Evolutionary conservation across 2,888 invertebrate species (phyloP).

Genomic region (Diploptera punctata): DNA sequence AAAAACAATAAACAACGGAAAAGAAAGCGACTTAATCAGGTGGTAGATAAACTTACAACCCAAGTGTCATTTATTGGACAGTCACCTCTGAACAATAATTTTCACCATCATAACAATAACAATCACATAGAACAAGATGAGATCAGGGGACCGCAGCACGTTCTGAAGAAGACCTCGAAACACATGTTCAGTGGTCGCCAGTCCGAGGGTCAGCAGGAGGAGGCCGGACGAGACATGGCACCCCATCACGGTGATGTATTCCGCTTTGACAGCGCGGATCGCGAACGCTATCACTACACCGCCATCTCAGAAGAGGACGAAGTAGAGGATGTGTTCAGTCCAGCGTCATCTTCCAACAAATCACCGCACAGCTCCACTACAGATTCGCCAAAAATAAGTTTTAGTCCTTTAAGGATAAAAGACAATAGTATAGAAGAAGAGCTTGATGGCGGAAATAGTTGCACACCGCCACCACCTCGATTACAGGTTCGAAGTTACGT

Average conservation of each 20-base stretch:
- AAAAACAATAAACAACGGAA: slow-evolving; percentile 68
- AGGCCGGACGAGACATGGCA: slow-evolving; percentile 27
- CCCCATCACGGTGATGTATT: slow-evolving; percentile 56
- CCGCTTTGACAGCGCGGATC: slow-evolving; percentile 58
- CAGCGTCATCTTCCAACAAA: slow-evolving; percentile 62
- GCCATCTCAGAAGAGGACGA: slow-evolving; percentile 57
- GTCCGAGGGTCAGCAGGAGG: slow-evolving; percentile 48
- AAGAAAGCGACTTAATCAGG: slow-evolving; percentile 78
- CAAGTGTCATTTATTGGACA: slow-evolving; percentile 47
- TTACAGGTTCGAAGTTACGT: slow-evolving; percentile 51
- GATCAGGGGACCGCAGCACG: slow-evolving; percentile 43
- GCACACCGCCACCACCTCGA: slow-evolving; percentile 44
- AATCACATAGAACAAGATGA: slow-evolving; percentile 38
- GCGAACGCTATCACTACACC: slow-evolving; percentile 50
- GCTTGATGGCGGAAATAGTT: slow-evolving; percentile 39
- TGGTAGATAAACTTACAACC: slow-evolving; percentile 75
- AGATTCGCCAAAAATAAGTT: slow-evolving; percentile 61
- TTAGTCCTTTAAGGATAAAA: slow-evolving; percentile 62
- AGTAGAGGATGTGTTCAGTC: slow-evolving; percentile 66
- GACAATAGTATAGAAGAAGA: slow-evolving; percentile 55
- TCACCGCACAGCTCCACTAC: slow-evolving; percentile 62
- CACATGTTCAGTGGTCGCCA: slow-evolving; percentile 39
- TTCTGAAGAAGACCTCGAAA: slow-evolving; percentile 51
- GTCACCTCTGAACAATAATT: slow-evolving; percentile 57
- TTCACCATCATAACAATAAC: slow-evolving; percentile 55